Evolutionary conservation across 2,113 vertebrate species (phyloP).

Genomic region (Chaetodon auriga): DNA sequence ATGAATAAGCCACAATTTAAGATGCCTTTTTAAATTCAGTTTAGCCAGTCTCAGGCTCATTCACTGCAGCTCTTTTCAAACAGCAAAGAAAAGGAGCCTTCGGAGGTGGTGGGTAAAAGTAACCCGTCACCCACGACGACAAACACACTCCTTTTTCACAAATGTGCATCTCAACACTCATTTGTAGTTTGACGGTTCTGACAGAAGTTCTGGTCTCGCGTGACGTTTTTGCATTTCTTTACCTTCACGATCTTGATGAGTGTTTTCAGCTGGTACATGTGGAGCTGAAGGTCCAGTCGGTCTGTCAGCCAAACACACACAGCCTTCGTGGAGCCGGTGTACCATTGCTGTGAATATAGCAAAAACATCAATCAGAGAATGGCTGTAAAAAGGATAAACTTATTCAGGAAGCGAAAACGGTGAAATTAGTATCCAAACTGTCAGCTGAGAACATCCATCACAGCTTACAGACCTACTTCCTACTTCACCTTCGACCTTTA

Average conservation of each 20-base stretch:
- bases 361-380: constrained; percentile 2
- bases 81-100: neutral
- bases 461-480: neutral
- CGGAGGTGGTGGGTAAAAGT: neutral
- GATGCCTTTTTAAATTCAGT: constrained; percentile 1
- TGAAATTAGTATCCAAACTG: neutral
- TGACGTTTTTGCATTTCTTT: constrained; percentile 47
- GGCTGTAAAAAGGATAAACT: no score
- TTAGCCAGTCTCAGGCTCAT: neutral
- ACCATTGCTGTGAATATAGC: constrained; percentile 91
- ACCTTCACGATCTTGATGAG: constrained; percentile 99
- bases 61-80: constrained; percentile 12
- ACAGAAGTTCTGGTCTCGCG: neutral
- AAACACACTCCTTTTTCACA: neutral
- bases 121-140: neutral
- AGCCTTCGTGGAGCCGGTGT: constrained; percentile 91
- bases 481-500: neutral
- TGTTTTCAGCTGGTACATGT: constrained; percentile 96
- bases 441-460: no score
- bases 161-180: neutral
- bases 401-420: no score
- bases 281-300: constrained; percentile 96
- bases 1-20: constrained; percentile 30
- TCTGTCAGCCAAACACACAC: constrained; percentile 95
- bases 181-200: neutral